phyloP scores from a whole-genome alignment of 2,113 vertebrate species.

The Cnemophilus loriae region DNA sequence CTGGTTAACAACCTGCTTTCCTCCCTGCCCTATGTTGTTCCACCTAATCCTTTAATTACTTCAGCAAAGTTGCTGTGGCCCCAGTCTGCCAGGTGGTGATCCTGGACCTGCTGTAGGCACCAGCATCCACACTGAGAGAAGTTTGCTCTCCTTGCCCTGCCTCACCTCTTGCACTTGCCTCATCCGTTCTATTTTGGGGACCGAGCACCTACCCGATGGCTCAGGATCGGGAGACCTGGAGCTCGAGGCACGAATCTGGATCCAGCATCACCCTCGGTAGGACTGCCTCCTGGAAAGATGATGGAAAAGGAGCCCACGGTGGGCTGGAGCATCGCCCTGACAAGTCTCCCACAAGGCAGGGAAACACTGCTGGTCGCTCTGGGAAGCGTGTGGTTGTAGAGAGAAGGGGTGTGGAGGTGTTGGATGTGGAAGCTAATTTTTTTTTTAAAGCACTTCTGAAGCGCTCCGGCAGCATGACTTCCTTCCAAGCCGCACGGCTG shows the following conservation, averaged over 20 bases:
- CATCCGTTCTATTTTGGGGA: not conserved
- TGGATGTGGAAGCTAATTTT: not conserved
- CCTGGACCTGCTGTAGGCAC: not conserved
- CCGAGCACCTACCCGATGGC: not conserved
- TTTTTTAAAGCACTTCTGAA: constrained; percentile 34
- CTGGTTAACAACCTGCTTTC: constrained; percentile 12
- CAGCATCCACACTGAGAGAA: not conserved
- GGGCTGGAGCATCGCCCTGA: not conserved
- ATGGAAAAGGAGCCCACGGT: not conserved
- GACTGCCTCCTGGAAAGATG: accelerated
- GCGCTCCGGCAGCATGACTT: not conserved
- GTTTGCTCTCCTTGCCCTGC: not conserved
- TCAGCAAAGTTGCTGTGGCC: not conserved
- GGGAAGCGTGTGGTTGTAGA: not conserved
- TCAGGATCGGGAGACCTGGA: accelerated
- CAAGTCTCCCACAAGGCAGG: not conserved
- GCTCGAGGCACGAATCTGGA: not conserved
- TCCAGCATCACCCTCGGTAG: accelerated
- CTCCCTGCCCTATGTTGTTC: not conserved
- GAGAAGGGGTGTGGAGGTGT: not conserved
- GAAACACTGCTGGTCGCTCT: not conserved
- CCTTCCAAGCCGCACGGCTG: constrained; percentile 38
- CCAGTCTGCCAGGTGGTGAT: not conserved
- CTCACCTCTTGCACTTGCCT: not conserved
- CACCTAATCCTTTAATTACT: constrained; percentile 52